Base-by-base conservation (phyloP, 2,888 invertebrate genomes). In the Torymus aiolomorphi region DNA sequence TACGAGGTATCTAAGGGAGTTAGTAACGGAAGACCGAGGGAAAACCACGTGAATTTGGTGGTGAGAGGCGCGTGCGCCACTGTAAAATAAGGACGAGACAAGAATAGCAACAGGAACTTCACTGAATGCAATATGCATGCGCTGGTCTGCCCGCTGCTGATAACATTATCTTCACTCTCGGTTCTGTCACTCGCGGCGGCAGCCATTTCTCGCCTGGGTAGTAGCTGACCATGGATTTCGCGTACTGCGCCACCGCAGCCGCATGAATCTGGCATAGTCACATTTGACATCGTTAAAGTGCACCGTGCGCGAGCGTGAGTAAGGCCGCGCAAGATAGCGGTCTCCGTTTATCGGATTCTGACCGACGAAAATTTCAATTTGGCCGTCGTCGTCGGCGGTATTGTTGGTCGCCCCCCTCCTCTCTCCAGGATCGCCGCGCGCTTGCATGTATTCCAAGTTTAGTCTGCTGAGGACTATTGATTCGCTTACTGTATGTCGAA, bases 151-250 rank as follows among this genome's bases (percentile, higher is more conserved):
- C 78, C 80, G 81, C 57, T 71, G 80, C 82, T 84, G 86, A 87
- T 86, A 86, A 86, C 85, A 83, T 83, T 80, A 83, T 79, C 82
- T 83, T 82, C 83, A 82, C 83, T 69, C 82, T 78, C 78, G 42
- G 76, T 79, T 66, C 83, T 82, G 70, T 72, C 77, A 73, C 59
- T 49, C 42, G 24, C 24, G 2, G 24, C 16, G 61, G 20, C 59
- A 14, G 14, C 62, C 52, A 78, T 78, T 78, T 78, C 78, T 73
- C 61, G 78, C 69, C 70, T 51, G 69, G 49, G 11, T 75, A 79
- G 75, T 65, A 76, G 80, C 81, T 81, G 80, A 80, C 82, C 82
- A 65, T 82, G 76, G 82, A 81, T 81, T 82, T 81, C 70, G 81
- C 80, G 59, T 71, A 42, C 18, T 59, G 52, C 14, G 24, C 62